These are phyloP conservation scores for Oscheius myriophilus DNA, from an alignment of 2,888 invertebrate genomes.

Conservation along the genomic window DNA sequence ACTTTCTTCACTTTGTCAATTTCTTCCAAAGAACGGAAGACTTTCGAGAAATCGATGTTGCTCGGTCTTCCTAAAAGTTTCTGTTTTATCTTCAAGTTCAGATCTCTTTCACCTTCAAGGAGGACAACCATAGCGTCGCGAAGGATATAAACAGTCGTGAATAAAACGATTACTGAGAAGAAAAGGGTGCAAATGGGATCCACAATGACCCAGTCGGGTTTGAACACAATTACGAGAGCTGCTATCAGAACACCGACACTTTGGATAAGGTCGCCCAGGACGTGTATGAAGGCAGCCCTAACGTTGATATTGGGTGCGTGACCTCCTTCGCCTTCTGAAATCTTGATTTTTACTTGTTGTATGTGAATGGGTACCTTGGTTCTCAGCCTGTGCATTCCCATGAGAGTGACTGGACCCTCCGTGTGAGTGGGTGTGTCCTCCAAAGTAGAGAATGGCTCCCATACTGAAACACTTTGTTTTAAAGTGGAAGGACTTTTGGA, in stretches of 20 bases:
- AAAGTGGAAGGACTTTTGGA: too few relatives aligned
- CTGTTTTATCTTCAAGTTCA: background rate
- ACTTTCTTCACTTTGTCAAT: conserved; percentile 90
- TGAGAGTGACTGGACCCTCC: conserved; percentile 18
- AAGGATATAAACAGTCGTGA: conserved; percentile 91
- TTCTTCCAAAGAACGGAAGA: conserved; percentile 84
- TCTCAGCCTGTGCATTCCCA: conserved; percentile 32
- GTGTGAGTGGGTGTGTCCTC: conserved; percentile 65
- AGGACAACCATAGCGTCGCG: conserved; percentile 89
- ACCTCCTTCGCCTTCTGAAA: background rate
- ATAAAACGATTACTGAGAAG: conserved; percentile 89
- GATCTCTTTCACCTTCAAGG: conserved; percentile 82
- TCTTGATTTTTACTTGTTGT: too few relatives aligned
- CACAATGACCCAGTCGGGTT: conserved; percentile 88
- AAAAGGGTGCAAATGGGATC: conserved; percentile 97
- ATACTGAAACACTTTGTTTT: conserved; percentile 79
- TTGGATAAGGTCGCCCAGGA: conserved; percentile 92
- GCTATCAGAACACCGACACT: conserved; percentile 92
- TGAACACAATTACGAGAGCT: conserved; percentile 83
- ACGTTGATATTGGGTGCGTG: conserved; percentile 75
- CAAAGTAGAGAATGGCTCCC: conserved; percentile 87
- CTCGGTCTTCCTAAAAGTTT: conserved; percentile 76
- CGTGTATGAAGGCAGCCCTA: conserved; percentile 93
- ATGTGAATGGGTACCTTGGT: too few relatives aligned
- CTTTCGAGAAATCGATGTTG: conserved; percentile 78